Percentiles rank a stretch among this genome's conserved stretches.
phyloP scores from a whole-genome alignment of 2,797 vertebrate genomes.

The Trichosurus vulpecula region DNA sequence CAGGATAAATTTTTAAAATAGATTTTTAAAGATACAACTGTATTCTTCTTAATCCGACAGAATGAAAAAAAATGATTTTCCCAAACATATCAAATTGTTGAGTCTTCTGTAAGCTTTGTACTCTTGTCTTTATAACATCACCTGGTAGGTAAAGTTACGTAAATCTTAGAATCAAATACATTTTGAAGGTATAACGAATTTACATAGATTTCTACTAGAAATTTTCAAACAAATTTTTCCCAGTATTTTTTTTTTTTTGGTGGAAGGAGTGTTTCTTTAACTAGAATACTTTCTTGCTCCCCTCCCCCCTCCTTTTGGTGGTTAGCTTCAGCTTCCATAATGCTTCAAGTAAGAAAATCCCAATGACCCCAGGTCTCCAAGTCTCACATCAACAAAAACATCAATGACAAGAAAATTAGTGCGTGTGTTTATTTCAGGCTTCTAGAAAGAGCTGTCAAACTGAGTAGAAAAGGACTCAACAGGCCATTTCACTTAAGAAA shows the following conservation, averaged over 20 bases:
- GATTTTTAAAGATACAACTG: background rate
- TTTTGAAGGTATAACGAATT: background rate
- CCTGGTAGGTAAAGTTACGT: background rate
- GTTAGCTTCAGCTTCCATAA: background rate
- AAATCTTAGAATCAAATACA: background rate
- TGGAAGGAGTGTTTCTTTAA: constrained; percentile 19
- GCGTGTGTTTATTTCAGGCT: constrained; percentile 36
- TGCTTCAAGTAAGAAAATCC: constrained; percentile 53
- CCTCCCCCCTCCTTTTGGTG: background rate
- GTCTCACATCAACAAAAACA: constrained; percentile 56
- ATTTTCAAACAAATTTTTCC: constrained; percentile 27
- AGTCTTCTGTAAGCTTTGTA: constrained; percentile 61
- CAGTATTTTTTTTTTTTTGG: background rate
- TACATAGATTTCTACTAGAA: constrained; percentile 37
- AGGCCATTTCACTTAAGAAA: constrained; percentile 56
- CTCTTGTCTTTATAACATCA: background rate
- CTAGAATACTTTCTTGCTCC: background rate
- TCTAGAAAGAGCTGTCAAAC: constrained; percentile 45
- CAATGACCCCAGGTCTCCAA: background rate
- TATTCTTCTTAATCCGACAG: constrained; percentile 41
- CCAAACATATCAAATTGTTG: constrained; percentile 63
- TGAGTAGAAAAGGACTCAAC: constrained; percentile 53
- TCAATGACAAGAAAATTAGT: constrained; percentile 67
- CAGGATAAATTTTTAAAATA: constrained; percentile 44
- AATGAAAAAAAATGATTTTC: constrained; percentile 62